These are phyloP conservation scores for Mystacornis crossleyi DNA, from an alignment of 2,113 vertebrate species.

Conservation along the genomic window DNA sequence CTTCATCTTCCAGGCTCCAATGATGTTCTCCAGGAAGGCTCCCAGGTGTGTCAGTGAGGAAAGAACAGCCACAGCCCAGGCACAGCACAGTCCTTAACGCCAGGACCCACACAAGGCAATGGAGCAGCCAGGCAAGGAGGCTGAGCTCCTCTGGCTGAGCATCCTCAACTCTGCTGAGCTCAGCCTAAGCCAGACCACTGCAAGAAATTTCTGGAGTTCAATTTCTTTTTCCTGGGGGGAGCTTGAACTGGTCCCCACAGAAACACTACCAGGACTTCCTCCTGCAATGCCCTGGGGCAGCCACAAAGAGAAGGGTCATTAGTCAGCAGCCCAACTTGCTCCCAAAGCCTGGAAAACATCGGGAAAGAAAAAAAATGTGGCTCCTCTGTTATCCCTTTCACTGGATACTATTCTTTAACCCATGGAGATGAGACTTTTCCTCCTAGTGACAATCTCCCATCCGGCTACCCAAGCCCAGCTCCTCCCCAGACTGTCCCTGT, in stretches of 20 bases:
- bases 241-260: not conserved
- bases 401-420: not conserved
- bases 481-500: not conserved
- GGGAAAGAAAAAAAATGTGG: not conserved
- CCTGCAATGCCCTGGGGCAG: not conserved
- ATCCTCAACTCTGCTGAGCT: not conserved
- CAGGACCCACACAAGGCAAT: not conserved
- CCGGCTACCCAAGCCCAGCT: not conserved
- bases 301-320: not conserved
- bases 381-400: not conserved
- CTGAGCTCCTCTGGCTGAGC: not conserved
- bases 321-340: not conserved
- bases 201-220: not conserved
- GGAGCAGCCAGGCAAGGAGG: not conserved
- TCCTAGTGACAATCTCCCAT: not conserved
- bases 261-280: not conserved
- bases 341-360: not conserved
- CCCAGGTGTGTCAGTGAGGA: not conserved
- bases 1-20: not conserved
- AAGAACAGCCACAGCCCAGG: not conserved
- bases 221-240: not conserved
- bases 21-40: not conserved
- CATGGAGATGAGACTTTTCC: not conserved
- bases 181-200: not conserved
- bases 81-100: accelerated